These are phyloP conservation scores for Philopotamus ludificatus DNA, from an alignment of 1,140 invertebrate genomes.

Conservation along the genomic window DNA sequence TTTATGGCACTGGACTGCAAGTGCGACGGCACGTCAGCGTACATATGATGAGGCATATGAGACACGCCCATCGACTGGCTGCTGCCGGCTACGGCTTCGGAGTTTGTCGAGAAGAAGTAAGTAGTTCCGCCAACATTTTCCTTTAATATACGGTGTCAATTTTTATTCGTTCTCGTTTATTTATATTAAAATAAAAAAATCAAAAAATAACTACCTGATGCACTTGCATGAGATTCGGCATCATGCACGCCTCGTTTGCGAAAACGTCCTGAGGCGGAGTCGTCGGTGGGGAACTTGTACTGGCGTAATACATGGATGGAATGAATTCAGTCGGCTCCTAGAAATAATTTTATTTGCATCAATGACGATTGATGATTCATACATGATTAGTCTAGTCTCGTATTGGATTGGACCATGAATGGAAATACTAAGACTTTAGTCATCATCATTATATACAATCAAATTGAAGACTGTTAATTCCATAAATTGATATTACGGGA, in stretches of 20 bases:
- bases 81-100: constrained; percentile 41
- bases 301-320: constrained; percentile 24
- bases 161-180: constrained; percentile 45
- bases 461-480: no score
- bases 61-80: constrained; percentile 21
- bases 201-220: constrained; percentile 52
- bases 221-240: constrained; percentile 50
- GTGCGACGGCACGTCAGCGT: constrained; percentile 68
- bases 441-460: no score
- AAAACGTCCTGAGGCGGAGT: constrained; percentile 40
- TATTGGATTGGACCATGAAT: neutral
- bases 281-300: constrained; percentile 43
- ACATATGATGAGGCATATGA: constrained; percentile 51
- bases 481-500: no score
- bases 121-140: constrained; percentile 89
- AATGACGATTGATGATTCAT: neutral
- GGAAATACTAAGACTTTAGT: no score
- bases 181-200: constrained; percentile 45
- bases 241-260: constrained; percentile 4
- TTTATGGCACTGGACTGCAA: constrained; percentile 53
- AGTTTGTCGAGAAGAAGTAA: constrained; percentile 72
- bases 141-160: no score
- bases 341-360: neutral
- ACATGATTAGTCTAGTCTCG: no score
- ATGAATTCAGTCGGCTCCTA: constrained; percentile 30